Conservation (phyloP, 2,797 vertebrate species). For the Pangasius sanitwongsei region DNA sequence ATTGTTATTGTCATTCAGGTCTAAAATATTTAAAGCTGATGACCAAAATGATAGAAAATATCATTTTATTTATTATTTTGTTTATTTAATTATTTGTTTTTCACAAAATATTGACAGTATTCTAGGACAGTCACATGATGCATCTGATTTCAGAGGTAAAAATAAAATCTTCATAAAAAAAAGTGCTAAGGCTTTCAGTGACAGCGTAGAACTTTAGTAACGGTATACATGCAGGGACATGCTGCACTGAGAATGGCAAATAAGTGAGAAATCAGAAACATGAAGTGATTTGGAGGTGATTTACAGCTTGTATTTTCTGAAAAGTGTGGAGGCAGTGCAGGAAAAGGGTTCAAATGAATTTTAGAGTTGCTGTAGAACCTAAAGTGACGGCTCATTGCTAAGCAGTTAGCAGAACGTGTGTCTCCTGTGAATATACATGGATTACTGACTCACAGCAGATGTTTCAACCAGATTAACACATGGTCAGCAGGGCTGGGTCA, state of each 20-base stretch:
- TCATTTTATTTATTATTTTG: neutral
- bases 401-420: neutral
- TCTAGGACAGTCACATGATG: too few species aligned
- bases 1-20: neutral
- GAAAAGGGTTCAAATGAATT: neutral
- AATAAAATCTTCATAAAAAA: neutral
- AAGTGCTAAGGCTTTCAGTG: too few species aligned
- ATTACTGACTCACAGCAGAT: constrained; percentile 77
- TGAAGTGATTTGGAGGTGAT: neutral
- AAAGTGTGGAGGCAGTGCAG: neutral
- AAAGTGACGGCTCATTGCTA: neutral
- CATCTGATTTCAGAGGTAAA: neutral
- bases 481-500: constrained; percentile 61
- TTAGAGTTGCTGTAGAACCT: neutral
- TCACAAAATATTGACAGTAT: too few species aligned
- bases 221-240: neutral
- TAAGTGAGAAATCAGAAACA: neutral
- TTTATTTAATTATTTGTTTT: neutral
- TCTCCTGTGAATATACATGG: constrained; percentile 18
- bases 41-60: neutral
- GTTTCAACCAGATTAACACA: constrained; percentile 77
- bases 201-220: neutral
- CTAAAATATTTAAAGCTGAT: neutral
- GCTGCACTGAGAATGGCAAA: neutral
- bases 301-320: neutral